Conservation (phyloP, 35 echinoderm and acorn worm species). For the Ptychodera flava region DNA sequence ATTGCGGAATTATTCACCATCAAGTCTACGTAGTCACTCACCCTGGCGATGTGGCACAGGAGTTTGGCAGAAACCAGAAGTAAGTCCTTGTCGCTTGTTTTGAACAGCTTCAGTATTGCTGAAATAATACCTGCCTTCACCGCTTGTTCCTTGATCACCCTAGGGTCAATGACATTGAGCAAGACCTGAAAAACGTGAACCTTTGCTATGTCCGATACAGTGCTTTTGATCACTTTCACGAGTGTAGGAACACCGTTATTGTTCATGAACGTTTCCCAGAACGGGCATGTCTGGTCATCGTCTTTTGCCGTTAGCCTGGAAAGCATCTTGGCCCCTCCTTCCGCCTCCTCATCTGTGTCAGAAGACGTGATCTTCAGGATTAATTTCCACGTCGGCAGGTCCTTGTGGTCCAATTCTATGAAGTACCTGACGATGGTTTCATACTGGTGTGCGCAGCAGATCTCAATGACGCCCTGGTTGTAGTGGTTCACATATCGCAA, state of each 20-base stretch:
- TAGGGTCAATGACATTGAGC: conserved; percentile 59
- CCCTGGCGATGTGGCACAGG: conserved; percentile 55
- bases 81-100: conserved; percentile 49
- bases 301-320: conserved; percentile 36
- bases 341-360: conserved; percentile 71
- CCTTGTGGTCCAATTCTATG: conserved; percentile 62
- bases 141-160: conserved; percentile 69
- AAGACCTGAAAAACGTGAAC: conserved; percentile 59
- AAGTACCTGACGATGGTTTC: conserved; percentile 69
- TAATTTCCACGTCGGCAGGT: conserved; percentile 73
- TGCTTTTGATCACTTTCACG: conserved; percentile 81
- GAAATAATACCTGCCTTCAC: conserved; percentile 76
- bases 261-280: conserved; percentile 53
- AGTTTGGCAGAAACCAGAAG: conserved; percentile 50
- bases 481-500: conserved; percentile 69
- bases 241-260: conserved; percentile 42
- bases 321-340: conserved; percentile 69
- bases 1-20: conserved; percentile 68
- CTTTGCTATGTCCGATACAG: conserved; percentile 67
- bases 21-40: conserved; percentile 49
- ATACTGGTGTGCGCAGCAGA: conserved; percentile 40
- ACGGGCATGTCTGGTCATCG: conserved; percentile 10
- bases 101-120: conserved; percentile 57
- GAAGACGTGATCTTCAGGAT: conserved; percentile 76
- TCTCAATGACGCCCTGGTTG: conserved; percentile 74